Evolutionary conservation across 2,888 invertebrate genomes (phyloP).

Genomic region (Coenonympha glycerion): DNA sequence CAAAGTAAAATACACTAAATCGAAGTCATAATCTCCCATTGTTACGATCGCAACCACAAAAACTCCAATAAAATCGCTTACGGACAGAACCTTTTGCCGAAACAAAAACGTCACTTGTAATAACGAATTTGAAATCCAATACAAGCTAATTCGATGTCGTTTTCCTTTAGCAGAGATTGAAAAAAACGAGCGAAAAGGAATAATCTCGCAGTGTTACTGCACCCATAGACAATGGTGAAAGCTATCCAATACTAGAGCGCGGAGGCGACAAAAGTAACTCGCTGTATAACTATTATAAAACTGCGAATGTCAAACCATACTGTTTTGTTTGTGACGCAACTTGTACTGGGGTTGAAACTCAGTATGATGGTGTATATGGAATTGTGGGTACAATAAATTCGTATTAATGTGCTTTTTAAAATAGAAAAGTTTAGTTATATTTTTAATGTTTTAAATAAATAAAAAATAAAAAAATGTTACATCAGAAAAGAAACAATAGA

Average conservation of each 20-base stretch:
- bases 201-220: slow-evolving; percentile 26
- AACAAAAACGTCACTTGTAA: slow-evolving; percentile 60
- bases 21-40: no score
- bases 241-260: slow-evolving; percentile 21
- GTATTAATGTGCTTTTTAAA: no score
- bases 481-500: no score
- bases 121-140: slow-evolving; percentile 69
- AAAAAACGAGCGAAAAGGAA: slow-evolving; percentile 21
- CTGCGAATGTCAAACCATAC: slow-evolving; percentile 11
- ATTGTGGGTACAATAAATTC: no score
- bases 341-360: not conserved
- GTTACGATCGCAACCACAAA: not conserved
- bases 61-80: slow-evolving; percentile 42
- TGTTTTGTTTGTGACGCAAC: slow-evolving; percentile 10
- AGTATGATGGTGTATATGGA: no score
- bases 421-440: no score
- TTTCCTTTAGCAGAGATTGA: slow-evolving; percentile 29
- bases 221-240: slow-evolving; percentile 20
- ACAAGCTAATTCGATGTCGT: slow-evolving; percentile 28
- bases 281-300: slow-evolving; percentile 15
- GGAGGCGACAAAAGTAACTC: slow-evolving; percentile 18
- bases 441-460: no score
- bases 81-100: slow-evolving; percentile 55
- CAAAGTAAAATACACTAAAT: no score
- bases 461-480: no score